Base-by-base conservation (phyloP, 2,888 invertebrate genomes). In the Drosophila subsilvestris region DNA sequence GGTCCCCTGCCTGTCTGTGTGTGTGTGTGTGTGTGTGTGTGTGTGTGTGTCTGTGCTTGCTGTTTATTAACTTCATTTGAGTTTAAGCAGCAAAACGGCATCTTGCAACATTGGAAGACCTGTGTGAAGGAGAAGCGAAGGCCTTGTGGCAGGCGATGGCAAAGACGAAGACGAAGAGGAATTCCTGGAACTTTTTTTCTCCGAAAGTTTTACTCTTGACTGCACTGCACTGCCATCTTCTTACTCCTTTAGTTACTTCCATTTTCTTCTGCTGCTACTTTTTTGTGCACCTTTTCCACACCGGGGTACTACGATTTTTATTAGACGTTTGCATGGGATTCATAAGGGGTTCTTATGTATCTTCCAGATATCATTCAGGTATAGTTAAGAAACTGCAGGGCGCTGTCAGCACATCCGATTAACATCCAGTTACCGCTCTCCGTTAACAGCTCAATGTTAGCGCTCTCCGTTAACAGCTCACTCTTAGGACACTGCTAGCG, bases 31-130 rank as follows among this genome's bases (percentile, higher is more conserved):
- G 37, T 37, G 37, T 37, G 5, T 14, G 6, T 14, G 2, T 37
- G 37, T 37, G 5, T 14, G 14, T 37, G 37, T 37, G 37, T 37
- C 14, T 37, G 37, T 37, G 37, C 12, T 37, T 14, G 37, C 37
- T 37, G 68, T 69, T 70, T 61, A 68, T 70, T 51, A 61, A 68
- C 69, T 70, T 69, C 45, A 70, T 70, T 70, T 70, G 69, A 27
- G 70, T 49, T 65, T 60, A 49, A 65, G 54, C 69, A 58, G 67
- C 67, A 45, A 58, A 57, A 56, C 37, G 37, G 37, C 37, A n/a
- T 37, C 37, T 37, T 37, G 37, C 37, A 37, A 29, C 63, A 48
- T 18, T 27, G 54, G 18, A 8, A 18, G 43, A 44, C 43, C 37
- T 37, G 12, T 10, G 25, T 18, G 37, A 17, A 18, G 51, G 4